Evolutionary conservation across 2,797 vertebrate genomes (phyloP).

Genomic region (Poecile montanus): DNA sequence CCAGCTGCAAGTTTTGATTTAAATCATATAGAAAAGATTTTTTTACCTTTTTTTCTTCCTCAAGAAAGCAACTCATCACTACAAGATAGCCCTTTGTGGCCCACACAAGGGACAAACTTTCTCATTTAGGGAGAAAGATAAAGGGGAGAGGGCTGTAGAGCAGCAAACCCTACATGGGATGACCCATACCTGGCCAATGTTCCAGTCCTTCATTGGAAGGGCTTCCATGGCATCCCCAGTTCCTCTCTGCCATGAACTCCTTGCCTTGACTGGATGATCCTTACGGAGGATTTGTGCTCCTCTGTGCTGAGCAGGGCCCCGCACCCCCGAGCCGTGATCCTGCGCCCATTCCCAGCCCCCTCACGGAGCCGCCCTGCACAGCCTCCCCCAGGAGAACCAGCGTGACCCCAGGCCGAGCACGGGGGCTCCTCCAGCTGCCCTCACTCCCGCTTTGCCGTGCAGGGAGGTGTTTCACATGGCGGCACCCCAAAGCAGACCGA

Average conservation of each 20-base stretch:
- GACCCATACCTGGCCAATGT: background rate
- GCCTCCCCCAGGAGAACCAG: background rate
- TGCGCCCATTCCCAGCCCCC: background rate
- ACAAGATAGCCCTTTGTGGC: background rate
- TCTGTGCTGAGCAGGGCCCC: rapidly evolving
- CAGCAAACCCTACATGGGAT: background rate
- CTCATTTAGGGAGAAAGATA: background rate
- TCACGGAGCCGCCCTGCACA: background rate
- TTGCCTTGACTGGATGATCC: background rate
- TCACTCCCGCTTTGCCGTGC: background rate
- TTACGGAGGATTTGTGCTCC: background rate
- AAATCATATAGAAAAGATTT: background rate
- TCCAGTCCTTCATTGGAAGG: background rate
- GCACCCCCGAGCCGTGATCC: background rate
- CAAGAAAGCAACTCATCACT: background rate
- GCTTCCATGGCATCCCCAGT: background rate
- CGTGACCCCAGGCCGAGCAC: background rate
- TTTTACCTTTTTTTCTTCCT: background rate
- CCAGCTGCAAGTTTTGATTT: background rate
- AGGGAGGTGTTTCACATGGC: background rate
- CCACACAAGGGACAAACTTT: background rate
- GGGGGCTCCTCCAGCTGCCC: background rate
- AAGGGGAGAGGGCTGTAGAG: background rate
- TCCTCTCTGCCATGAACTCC: background rate
- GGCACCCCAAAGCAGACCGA: background rate